phyloP scores from a whole-genome alignment of 35 echinoderm and acorn worm genomes.

The Amphiura filiformis region DNA sequence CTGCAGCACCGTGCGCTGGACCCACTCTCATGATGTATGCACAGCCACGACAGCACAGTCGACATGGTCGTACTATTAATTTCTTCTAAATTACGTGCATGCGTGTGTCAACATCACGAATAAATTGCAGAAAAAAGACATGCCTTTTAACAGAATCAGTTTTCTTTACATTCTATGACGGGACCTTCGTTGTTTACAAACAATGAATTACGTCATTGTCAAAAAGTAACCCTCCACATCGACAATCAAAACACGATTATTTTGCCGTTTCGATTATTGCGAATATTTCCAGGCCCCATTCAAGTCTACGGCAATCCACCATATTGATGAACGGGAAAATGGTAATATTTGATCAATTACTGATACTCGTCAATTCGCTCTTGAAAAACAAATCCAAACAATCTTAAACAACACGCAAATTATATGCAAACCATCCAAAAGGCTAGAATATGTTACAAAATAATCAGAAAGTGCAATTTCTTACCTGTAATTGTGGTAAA shows the following conservation, averaged over 20 bases:
- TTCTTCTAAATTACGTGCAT: no score
- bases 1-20: no score
- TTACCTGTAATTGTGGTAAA: constrained; percentile 93
- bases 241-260: constrained; percentile 1
- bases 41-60: no score
- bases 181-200: background rate
- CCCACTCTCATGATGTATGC: no score
- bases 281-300: background rate
- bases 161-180: no score
- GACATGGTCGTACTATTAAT: no score
- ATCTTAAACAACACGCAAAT: constrained; percentile 20
- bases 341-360: constrained; percentile 61
- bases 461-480: background rate
- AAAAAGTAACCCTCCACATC: background rate
- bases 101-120: constrained; percentile 13
- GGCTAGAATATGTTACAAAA: background rate
- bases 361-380: constrained; percentile 66
- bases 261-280: background rate
- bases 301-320: background rate
- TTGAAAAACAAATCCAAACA: constrained; percentile 32
- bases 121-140: background rate
- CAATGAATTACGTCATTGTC: background rate
- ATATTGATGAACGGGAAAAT: constrained; percentile 30
- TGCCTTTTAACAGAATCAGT: no score
- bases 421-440: background rate